Evolutionary conservation across 1,140 invertebrate genomes (phyloP), one percentile per base, ranked within the genome.

Genomic region (Zaprionus kolodkinae): DNA sequence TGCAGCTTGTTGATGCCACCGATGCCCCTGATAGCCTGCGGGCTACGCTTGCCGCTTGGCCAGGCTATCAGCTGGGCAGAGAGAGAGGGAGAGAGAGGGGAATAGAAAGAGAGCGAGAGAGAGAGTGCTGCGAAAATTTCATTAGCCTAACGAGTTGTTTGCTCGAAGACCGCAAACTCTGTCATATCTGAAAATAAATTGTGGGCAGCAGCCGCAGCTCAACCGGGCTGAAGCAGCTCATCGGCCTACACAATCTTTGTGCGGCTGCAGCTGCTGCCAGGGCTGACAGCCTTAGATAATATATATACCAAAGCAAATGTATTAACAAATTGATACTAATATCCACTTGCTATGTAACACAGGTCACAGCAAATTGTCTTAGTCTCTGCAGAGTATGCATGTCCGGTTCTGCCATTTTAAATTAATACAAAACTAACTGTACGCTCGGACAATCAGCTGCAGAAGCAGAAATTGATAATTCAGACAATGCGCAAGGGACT

Each of bases 61-160:
- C 35, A 38, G 54, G 9, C 6, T 11, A 50, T 9, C 33, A 35
- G n/a, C n/a, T n/a, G n/a, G 33, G 33, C 6, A 21, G 33, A 1
- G 7, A 0, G 33, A 9, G 6, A 3, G 48, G 30, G 60, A 9
- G 0, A 7, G 7, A 10, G 33, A 7, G 33, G 3, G 61, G 36
- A 54, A 7, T 6, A 1, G 6, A 9, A 9, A 35, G 33, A 3
- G 61, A 43, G 60, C 1, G 33, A 4, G 7, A 10, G 33, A 35
- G 33, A 3, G 62, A 45, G 54, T 69, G 40, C 54, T 40, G 17
- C 30, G 76, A 76, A 87, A 87, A 87, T 87, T 87, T 88, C 83
- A 87, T 87, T 88, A 87, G 80, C 73, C 67, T 87, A 87, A 87
- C 83, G 83, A 88, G 79, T 88, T 87, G 80, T 87, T 87, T 87